These are phyloP conservation scores for Mythimna ferrago DNA, from an alignment of 2,888 invertebrate species.

Conservation along the genomic window DNA sequence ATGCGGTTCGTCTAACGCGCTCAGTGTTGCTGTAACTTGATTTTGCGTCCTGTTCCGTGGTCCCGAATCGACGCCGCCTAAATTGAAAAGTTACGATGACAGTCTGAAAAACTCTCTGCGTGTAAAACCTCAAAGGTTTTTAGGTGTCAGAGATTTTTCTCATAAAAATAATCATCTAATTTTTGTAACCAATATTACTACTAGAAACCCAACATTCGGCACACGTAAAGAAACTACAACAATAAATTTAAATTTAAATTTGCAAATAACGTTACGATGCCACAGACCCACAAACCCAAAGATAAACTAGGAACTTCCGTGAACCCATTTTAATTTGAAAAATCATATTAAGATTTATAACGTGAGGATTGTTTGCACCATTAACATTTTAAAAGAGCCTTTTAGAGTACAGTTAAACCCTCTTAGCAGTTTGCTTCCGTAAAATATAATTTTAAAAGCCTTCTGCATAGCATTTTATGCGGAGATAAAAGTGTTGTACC, in stretches of 20 bases:
- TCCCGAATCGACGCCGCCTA: conserved; percentile 44
- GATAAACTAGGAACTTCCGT: conserved; percentile 23
- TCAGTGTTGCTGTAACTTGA: conserved; percentile 63
- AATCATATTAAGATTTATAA: conserved; percentile 39
- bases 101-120: conserved; percentile 20
- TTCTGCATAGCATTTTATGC: conserved; percentile 81
- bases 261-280: too few species aligned
- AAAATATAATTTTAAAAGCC: conserved; percentile 82
- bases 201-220: too few species aligned
- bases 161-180: too few species aligned
- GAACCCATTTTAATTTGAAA: conserved; percentile 35
- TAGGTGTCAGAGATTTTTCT: too few species aligned
- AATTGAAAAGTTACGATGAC: conserved; percentile 59
- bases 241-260: too few species aligned
- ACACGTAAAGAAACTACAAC: too few species aligned
- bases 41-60: conserved; percentile 51
- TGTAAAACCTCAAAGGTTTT: neutral
- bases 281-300: too few species aligned
- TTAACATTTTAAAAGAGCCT: conserved; percentile 60
- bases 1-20: conserved; percentile 61
- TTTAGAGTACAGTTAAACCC: conserved; percentile 68
- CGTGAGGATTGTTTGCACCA: conserved; percentile 49
- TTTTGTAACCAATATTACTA: too few species aligned
- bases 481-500: conserved; percentile 83
- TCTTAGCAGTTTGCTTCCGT: conserved; percentile 67